phyloP scores from a whole-genome alignment of 2,113 vertebrate species.

The Ceyx melanurus region DNA sequence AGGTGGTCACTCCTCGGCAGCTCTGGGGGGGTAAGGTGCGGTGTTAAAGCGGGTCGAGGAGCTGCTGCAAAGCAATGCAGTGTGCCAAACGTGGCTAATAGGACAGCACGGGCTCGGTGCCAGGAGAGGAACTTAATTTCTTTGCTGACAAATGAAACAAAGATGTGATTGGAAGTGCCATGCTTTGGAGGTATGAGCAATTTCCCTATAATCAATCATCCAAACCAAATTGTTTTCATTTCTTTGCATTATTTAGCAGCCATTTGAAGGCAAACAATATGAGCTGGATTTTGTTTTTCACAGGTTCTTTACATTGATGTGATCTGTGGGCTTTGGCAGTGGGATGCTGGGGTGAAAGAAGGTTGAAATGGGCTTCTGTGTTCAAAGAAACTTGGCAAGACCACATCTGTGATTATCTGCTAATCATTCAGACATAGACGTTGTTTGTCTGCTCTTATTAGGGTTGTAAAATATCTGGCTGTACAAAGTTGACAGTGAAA shows the following conservation, averaged over 20 bases:
- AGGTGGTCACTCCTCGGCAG: not conserved
- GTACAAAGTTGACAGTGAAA: not conserved
- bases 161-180: conserved; percentile 62
- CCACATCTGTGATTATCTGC: conserved; percentile 34
- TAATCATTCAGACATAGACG: conserved; percentile 55
- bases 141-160: conserved; percentile 64
- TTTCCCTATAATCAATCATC: conserved; percentile 73
- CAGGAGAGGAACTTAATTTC: conserved; percentile 45
- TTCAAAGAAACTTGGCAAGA: conserved; percentile 47
- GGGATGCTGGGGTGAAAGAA: conserved; percentile 5
- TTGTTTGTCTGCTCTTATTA: conserved; percentile 46
- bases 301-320: not conserved
- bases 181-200: conserved; percentile 56
- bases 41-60: not conserved
- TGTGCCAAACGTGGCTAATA: not conserved
- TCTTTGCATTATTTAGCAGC: conserved; percentile 76
- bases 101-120: not conserved
- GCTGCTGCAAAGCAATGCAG: not conserved
- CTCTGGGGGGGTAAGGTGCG: not conserved
- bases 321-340: conserved; percentile 34
- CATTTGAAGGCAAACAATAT: conserved; percentile 45
- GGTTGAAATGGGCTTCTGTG: not conserved
- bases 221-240: conserved; percentile 69
- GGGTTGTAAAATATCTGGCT: not conserved
- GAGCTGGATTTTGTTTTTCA: conserved; percentile 37